phyloP scores from a whole-genome alignment of 2,888 invertebrate species.

The Malacosoma neustria region DNA sequence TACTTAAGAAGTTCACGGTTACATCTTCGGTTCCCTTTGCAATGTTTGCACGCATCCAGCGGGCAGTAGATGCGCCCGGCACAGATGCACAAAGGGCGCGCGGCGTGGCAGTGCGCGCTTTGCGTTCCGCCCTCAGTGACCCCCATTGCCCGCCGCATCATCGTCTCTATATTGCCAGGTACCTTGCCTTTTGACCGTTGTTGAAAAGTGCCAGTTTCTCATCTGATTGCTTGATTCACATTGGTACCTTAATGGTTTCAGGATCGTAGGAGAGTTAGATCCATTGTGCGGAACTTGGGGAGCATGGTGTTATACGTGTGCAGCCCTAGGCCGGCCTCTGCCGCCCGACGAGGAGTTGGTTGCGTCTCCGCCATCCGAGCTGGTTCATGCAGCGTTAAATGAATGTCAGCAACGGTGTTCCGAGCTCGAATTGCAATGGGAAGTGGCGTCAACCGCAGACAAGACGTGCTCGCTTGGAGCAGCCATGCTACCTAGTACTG shows the following conservation, averaged over 20 bases:
- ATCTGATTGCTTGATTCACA: too few relatives aligned
- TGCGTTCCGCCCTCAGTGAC: slow-evolving; percentile 18
- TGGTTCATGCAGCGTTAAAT: slow-evolving; percentile 11
- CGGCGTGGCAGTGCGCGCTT: slow-evolving; percentile 17
- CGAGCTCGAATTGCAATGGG: slow-evolving; percentile 19
- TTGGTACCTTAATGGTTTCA: too few relatives aligned
- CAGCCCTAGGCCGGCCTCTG: slow-evolving; percentile 19
- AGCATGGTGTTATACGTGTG: slow-evolving; percentile 13
- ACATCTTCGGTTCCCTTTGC: slow-evolving; percentile 29
- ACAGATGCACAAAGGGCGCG: slow-evolving; percentile 12
- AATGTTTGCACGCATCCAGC: slow-evolving; percentile 39
- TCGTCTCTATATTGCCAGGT: slow-evolving; percentile 31
- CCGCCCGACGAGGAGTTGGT: slow-evolving; percentile 8
- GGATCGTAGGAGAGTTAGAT: slow-evolving; percentile 18
- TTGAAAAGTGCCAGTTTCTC: too few relatives aligned
- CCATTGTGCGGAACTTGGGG: slow-evolving; percentile 16
- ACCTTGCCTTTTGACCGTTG: too few relatives aligned
- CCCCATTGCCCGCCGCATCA: slow-evolving; percentile 11
- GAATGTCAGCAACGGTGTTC: slow-evolving; percentile 30
- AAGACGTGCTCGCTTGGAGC: slow-evolving; percentile 7
- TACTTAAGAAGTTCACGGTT: slow-evolving; percentile 19
- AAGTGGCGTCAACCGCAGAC: slow-evolving; percentile 8
- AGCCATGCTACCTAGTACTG: slow-evolving; percentile 27
- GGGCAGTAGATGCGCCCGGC: slow-evolving; percentile 26
- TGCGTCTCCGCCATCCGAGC: slow-evolving; percentile 10